Evolutionary conservation across 2,888 invertebrate genomes (phyloP).

Genomic region (Laothoe populi): DNA sequence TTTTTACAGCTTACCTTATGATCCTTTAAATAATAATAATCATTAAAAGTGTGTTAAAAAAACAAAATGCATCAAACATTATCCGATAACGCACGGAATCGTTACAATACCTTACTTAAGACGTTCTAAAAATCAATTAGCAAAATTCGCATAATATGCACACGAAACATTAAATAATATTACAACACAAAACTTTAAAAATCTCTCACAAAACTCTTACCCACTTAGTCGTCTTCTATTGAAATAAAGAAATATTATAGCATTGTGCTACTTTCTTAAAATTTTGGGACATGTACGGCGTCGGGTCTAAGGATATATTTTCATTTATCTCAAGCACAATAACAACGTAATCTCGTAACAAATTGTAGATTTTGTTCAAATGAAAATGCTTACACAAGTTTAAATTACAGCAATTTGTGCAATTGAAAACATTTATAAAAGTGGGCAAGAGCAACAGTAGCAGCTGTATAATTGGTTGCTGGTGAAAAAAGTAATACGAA

Average conservation of each 20-base stretch:
- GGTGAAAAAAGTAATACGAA: conserved; percentile 58
- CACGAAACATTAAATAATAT: background rate
- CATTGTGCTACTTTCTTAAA: background rate
- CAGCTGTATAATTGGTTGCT: conserved; percentile 60
- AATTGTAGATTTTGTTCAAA: conserved; percentile 49
- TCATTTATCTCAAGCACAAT: conserved; percentile 14
- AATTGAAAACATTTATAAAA: conserved; percentile 62
- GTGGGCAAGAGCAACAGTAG: conserved; percentile 50
- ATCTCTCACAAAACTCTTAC: background rate
- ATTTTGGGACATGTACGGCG: conserved; percentile 4
- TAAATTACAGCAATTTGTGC: conserved; percentile 62
- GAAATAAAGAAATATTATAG: background rate
- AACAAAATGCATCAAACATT: too few relatives aligned
- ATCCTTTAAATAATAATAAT: too few relatives aligned
- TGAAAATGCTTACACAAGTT: conserved; percentile 56
- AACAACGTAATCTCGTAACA: conserved; percentile 38
- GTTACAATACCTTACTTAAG: too few relatives aligned
- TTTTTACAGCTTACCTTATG: too few relatives aligned
- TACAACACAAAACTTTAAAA: background rate
- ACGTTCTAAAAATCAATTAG: too few relatives aligned
- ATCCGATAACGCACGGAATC: too few relatives aligned
- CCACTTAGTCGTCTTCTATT: background rate
- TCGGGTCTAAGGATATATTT: conserved; percentile 9
- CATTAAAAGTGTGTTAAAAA: too few relatives aligned
- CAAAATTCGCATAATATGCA: too few relatives aligned